These are phyloP conservation scores for Gibbula magus DNA, from an alignment of 2,888 invertebrate genomes.

Conservation along the genomic window DNA sequence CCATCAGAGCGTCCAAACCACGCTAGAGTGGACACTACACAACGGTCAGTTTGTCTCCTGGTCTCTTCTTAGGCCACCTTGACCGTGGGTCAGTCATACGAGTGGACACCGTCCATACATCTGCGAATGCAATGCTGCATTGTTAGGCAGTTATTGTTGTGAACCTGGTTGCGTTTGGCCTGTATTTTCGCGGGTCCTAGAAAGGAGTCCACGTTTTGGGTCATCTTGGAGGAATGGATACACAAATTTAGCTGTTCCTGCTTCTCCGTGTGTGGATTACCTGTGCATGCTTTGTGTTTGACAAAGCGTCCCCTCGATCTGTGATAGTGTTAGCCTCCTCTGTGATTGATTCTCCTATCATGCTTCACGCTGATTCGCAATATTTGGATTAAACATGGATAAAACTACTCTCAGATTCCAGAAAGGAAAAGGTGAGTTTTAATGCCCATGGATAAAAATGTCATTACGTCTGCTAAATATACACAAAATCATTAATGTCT, in stretches of 20 bases:
- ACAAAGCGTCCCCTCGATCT: background rate
- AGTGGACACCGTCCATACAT: too few species aligned
- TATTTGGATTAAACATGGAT: conserved; percentile 18
- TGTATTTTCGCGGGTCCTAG: background rate
- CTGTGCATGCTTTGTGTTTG: background rate
- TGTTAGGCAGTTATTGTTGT: background rate
- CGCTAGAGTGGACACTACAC: background rate
- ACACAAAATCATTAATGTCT: too few species aligned
- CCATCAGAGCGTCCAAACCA: background rate
- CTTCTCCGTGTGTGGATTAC: background rate
- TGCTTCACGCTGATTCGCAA: background rate
- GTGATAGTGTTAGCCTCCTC: too few species aligned
- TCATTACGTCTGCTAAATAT: too few species aligned
- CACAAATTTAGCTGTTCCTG: background rate
- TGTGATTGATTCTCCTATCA: background rate
- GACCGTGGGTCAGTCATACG: background rate
- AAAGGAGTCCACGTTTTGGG: background rate
- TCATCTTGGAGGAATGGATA: background rate
- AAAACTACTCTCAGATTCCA: conserved; percentile 31
- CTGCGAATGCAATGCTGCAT: background rate
- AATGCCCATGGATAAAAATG: too few species aligned
- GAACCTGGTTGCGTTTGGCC: background rate
- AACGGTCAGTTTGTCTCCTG: background rate
- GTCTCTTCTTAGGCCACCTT: background rate
- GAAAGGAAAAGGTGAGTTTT: conserved; percentile 29